phyloP scores from a whole-genome alignment of 2,888 invertebrate genomes.

The Catocala sponsa region DNA sequence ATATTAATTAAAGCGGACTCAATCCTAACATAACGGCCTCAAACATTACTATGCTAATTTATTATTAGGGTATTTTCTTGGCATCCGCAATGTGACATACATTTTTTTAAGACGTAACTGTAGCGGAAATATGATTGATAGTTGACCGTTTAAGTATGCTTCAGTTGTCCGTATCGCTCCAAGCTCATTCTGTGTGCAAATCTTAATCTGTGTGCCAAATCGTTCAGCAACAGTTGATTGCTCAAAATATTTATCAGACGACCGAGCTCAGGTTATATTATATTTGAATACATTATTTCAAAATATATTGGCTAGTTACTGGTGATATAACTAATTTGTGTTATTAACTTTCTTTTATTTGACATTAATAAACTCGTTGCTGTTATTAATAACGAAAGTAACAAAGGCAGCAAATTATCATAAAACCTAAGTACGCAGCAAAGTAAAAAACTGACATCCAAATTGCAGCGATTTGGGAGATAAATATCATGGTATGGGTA shows the following conservation, averaged over 20 bases:
- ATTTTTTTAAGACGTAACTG: slow-evolving; percentile 85
- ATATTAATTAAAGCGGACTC: slow-evolving; percentile 82
- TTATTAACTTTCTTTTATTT: too few relatives aligned
- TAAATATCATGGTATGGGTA: not conserved
- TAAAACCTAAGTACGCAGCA: too few relatives aligned
- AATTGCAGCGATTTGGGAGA: not conserved
- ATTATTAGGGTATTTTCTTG: slow-evolving; percentile 85
- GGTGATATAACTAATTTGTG: not conserved
- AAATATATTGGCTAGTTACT: slow-evolving; percentile 7
- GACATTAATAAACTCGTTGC: too few relatives aligned
- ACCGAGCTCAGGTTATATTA: slow-evolving; percentile 19
- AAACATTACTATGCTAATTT: slow-evolving; percentile 86
- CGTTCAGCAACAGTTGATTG: slow-evolving; percentile 56
- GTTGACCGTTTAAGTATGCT: slow-evolving; percentile 78
- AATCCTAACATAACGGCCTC: slow-evolving; percentile 83
- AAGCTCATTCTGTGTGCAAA: slow-evolving; percentile 57
- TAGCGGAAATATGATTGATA: slow-evolving; percentile 87
- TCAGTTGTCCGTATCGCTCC: slow-evolving; percentile 62
- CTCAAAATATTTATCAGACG: slow-evolving; percentile 50
- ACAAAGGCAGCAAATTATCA: too few relatives aligned
- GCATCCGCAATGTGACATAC: slow-evolving; percentile 85
- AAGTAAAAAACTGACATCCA: not conserved
- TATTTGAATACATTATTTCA: slow-evolving; percentile 26
- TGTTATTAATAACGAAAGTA: too few relatives aligned
- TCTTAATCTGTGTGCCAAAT: slow-evolving; percentile 64